A percentile compares a stretch with the other conserved stretches of the same genome.
Conservation (phyloP, 1,140 invertebrate genomes). For the Platyura marginata region DNA sequence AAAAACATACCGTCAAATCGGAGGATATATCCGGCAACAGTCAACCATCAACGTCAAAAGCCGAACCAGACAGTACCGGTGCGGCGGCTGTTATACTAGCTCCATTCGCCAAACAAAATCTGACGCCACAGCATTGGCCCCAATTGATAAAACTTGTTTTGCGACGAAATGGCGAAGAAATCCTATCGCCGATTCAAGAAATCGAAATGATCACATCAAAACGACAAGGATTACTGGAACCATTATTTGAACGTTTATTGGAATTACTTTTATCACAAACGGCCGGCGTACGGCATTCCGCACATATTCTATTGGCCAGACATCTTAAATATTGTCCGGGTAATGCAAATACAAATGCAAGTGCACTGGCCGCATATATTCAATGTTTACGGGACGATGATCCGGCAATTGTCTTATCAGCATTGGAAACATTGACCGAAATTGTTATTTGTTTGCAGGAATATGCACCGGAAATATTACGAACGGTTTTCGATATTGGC, state of each 20-base stretch:
- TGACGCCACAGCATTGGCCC: conserved; percentile 29
- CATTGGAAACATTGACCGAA: conserved; percentile 67
- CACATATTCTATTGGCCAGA: conserved; percentile 42
- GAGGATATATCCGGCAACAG: background rate
- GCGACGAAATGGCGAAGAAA: conserved; percentile 27
- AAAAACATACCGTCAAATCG: background rate
- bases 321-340: conserved; percentile 45
- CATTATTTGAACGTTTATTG: conserved; percentile 40
- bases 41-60: background rate
- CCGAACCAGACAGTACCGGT: conserved; percentile 8
- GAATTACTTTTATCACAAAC: conserved; percentile 39
- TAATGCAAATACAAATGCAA: conserved; percentile 23
- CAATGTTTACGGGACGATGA: conserved; percentile 60
- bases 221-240: conserved; percentile 43
- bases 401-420: conserved; percentile 56
- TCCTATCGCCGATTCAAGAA: conserved; percentile 44
- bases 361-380: conserved; percentile 54
- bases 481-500: conserved; percentile 65
- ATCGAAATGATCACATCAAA: conserved; percentile 48
- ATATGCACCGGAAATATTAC: conserved; percentile 55
- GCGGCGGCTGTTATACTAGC: conserved; percentile 26
- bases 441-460: conserved; percentile 69
- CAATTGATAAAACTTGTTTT: conserved; percentile 25
- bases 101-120: conserved; percentile 20
- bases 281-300: conserved; percentile 38